Base-by-base conservation (phyloP, 1,140 invertebrate genomes). In the Ceratina calcarata region DNA sequence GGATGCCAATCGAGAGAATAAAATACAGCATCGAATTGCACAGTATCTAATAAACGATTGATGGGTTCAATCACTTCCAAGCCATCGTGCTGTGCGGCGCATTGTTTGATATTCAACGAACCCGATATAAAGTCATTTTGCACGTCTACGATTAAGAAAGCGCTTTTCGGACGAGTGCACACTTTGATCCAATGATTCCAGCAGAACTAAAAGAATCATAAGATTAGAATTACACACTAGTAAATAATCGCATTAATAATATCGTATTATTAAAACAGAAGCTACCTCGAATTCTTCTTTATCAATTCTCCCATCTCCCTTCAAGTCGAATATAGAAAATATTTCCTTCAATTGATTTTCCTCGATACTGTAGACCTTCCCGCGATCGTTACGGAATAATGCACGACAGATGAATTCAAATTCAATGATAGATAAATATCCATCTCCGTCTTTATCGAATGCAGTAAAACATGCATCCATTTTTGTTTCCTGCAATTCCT, bases 1-100 rank as follows among this genome's bases (percentile, higher is more conserved):
- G 98, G 98, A 95, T 99, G 99, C 98, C 98, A 99, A 93, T 99
- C 99, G 71, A 98, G 93, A 0, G 98, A 98, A 93, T 99, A 99
- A 89, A 98, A 98, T n/a, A 99, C 96, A 2, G 95, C 94, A 92
- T 99, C 97, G 92, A 99, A 99, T 69, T 95, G 94, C 22, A 98
- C 96, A 0, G 95, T 95, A 55, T 97, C 96, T 84, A 99, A 92
- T 18, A 99, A 91, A 62, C 95, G 94, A 94, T 99, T 99, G 84
- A 99, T 98, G 2, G 98, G 97, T 73, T 98, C 96, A 75, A 98
- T 95, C 51, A 98, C 97, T 94, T 98, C 97, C 49, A 95, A 94
- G 78, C 97, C 97, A 91, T 99, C 96, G 81, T 99, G 98, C 87
- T 97, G 96, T 27, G 98, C 98, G 68, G 97, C 96, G 92, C 98